These are phyloP conservation scores for Phataginus tricuspis DNA, from an alignment of 2,797 vertebrate species.

Conservation along the genomic window DNA sequence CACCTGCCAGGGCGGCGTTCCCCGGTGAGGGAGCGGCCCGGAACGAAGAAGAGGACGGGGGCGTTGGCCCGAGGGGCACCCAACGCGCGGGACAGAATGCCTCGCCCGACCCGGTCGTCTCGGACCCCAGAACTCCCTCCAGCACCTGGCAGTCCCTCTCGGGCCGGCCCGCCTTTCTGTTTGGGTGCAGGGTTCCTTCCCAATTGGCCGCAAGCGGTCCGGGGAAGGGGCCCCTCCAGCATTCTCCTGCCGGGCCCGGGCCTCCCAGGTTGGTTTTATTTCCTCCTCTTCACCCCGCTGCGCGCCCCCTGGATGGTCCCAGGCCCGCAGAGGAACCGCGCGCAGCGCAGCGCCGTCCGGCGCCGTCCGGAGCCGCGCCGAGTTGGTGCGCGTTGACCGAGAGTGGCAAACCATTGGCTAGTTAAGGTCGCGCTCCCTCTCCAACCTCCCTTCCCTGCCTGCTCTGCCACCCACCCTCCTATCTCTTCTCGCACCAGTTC, in stretches of 20 bases:
- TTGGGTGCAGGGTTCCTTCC: neutral
- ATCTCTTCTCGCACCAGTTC: neutral
- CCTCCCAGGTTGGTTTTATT: neutral
- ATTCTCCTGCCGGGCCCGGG: fast-evolving
- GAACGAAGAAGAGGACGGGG: fast-evolving
- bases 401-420: conserved; percentile 44
- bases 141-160: neutral
- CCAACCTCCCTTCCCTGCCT: too few species aligned
- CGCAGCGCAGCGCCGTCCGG: fast-evolving
- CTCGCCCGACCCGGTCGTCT: fast-evolving
- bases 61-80: neutral
- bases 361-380: neutral
- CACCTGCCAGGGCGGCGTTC: neutral
- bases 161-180: fast-evolving
- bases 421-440: neutral
- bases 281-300: neutral
- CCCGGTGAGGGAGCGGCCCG: fast-evolving
- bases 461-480: neutral
- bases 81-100: neutral
- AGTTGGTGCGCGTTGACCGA: neutral
- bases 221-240: neutral
- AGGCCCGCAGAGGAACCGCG: fast-evolving
- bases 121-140: neutral
- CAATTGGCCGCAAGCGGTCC: fast-evolving
- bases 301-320: fast-evolving